Base-by-base conservation (phyloP, 2,113 vertebrate genomes). In the Oenanthe oenanthe region DNA sequence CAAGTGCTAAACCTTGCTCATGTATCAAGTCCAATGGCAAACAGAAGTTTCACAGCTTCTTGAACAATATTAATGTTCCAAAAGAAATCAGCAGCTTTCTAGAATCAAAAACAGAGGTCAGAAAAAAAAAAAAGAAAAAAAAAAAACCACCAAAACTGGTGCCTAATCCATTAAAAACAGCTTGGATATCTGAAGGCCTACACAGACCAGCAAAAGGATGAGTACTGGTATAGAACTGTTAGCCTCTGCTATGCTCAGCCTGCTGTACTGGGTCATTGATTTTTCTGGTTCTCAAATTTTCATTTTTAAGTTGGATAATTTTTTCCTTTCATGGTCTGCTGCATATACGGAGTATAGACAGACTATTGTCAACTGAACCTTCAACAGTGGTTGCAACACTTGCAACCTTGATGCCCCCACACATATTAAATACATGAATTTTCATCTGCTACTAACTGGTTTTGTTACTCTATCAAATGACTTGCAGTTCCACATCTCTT, bases 1-100 rank as follows among this genome's bases (percentile, higher is more conserved):
- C 9, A 82, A 50, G 5, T 66, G 18, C 18, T 56, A 70, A 65
- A 70, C 36, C 26, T 75, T 31, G 10, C 24, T 82, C 24, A 29
- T 10, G 8, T 17, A 65, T 45, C 45, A 66, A 47, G 47, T 31
- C 38, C 67, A 87, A 87, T 3, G 45, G 63, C 34, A 79, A 75
- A 92, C 11, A 70, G 9, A 75, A 54, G 17, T 40, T 82, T 25
- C 38, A 50, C 5, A 65, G 24, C 60, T 70, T 47, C 19, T 61
- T 70, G 58, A 63, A 43, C 0, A 4, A 22, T 34, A 53, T 8
- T 45, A 74, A 40, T 0, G 0, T n/a, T 77, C 45, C 31, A 72
- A 72, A 40, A 77, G 42, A 53, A 18, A 68, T 34, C 13, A 42
- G 26, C 2, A 76, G 0, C 28, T 71, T 85, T 58, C 19, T 45